Base-by-base conservation (phyloP, 2,888 invertebrate genomes). In the Osedax fenrisi region DNA sequence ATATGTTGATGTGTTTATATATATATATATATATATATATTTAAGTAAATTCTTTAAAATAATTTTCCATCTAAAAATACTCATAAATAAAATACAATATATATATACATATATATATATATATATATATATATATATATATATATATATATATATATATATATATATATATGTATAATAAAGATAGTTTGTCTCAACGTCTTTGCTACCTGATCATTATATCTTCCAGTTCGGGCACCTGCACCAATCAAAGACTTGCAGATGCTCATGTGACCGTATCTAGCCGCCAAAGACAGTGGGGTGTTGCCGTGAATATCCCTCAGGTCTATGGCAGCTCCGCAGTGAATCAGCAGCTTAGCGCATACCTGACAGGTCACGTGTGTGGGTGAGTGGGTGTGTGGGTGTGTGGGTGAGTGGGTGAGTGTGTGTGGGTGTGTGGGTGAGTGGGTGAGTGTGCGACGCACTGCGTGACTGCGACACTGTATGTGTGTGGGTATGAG, bases 231-330 rank as follows among this genome's bases (percentile, higher is more conserved):
- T 41, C 41, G 5, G 21, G 68, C 68, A 22, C 68, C 68, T 24
- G 68, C 68, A 21, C 2, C 1, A 26, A 68, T 25, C 2, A 41
- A 41, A 17, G 56, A 56, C 10, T 79, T 78, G 1, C 82, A 80
- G 5, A 75, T 73, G 25, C 75, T 75, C 17, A 74, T 24, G 67
- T 78, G 77, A 13, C 77, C 78, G 27, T 76, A 75, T 26, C 72
- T 67, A 62, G 76, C 77, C 22, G 78, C 77, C 21, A 77, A 61
- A 76, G 76, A 75, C 25, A 78, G 69, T 3, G 78, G 73, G 21
- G 78, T 77, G 75, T 76, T 75, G 26, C 77, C 78, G 17, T n/a
- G 26, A 27, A 56, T 25, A 64, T 78, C 78, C 66, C 27, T 22
- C 41, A 24, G 68, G 3, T 76, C 76, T 2, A 75, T 66, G 21